A percentile compares a stretch with the other conserved stretches of the same genome.
Conservation (phyloP, 2,797 vertebrate species). For the Lepidocolaptes lacrymiger region DNA sequence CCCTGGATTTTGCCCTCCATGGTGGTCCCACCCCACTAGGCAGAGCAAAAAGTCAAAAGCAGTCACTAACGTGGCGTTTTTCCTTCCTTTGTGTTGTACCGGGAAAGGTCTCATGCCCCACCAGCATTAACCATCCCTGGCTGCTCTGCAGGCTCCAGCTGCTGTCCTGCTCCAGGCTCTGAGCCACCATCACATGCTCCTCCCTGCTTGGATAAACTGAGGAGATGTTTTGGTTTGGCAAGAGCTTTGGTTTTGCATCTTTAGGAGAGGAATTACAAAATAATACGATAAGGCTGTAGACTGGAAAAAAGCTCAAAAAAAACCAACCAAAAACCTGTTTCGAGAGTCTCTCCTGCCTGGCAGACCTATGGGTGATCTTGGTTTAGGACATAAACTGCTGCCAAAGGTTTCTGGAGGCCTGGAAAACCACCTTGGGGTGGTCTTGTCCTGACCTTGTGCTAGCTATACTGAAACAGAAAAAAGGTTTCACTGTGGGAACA, state of each 20-base stretch:
- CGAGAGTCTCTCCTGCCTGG: neutral
- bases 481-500: neutral
- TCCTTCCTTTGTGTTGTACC: rapidly evolving
- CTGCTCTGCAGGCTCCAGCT: neutral
- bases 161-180: neutral
- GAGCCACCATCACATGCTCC: neutral
- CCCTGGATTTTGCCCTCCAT: neutral
- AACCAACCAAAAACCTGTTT: neutral
- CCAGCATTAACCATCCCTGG: neutral
- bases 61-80: rapidly evolving
- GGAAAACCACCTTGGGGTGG: neutral
- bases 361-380: neutral
- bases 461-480: neutral
- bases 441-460: neutral
- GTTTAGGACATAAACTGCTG: neutral
- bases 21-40: rapidly evolving
- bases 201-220: neutral
- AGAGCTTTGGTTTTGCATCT: conserved; percentile 21
- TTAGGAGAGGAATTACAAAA: conserved; percentile 54
- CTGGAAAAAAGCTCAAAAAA: neutral
- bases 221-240: conserved; percentile 60
- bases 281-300: conserved; percentile 33
- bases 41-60: neutral
- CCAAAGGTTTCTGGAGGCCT: neutral
- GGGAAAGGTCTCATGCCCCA: neutral